A percentile compares a stretch with the other conserved stretches of the same genome.
Conservation (phyloP, 2,113 vertebrate species). For the Barbus barbus region DNA sequence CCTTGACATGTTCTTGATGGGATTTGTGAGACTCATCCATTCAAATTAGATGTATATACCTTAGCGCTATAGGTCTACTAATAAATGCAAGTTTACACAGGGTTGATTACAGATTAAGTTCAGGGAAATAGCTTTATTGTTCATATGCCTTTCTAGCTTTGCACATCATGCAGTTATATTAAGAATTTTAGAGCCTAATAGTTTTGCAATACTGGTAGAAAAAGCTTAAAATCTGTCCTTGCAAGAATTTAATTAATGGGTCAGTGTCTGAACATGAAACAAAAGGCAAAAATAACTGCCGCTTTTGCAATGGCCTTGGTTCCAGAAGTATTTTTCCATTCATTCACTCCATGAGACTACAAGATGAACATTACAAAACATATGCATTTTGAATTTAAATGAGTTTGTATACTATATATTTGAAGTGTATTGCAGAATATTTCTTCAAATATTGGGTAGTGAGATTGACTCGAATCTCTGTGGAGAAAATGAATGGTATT, state of each 20-base stretch:
- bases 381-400: conserved; percentile 3
- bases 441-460: neutral
- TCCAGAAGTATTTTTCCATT: conserved; percentile 8
- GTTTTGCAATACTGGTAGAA: conserved; percentile 39
- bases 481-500: neutral
- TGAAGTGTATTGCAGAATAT: neutral
- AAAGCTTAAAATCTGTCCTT: conserved; percentile 15
- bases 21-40: conserved; percentile 9
- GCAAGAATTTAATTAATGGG: conserved; percentile 27
- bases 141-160: conserved; percentile 52
- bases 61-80: conserved; percentile 43
- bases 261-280: conserved; percentile 45
- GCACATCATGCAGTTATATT: conserved; percentile 46
- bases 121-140: conserved; percentile 62
- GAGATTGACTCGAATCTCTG: neutral
- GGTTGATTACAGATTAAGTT: conserved; percentile 50
- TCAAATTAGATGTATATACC: conserved; percentile 39
- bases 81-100: conserved; percentile 56
- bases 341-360: neutral
- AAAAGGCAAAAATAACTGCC: neutral
- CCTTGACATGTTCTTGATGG: conserved; percentile 6
- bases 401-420: neutral
- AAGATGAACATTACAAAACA: neutral
- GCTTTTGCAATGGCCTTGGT: neutral
- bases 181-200: conserved; percentile 36